Conservation (phyloP, 2,888 invertebrate species). For the Heliconius cydno region DNA sequence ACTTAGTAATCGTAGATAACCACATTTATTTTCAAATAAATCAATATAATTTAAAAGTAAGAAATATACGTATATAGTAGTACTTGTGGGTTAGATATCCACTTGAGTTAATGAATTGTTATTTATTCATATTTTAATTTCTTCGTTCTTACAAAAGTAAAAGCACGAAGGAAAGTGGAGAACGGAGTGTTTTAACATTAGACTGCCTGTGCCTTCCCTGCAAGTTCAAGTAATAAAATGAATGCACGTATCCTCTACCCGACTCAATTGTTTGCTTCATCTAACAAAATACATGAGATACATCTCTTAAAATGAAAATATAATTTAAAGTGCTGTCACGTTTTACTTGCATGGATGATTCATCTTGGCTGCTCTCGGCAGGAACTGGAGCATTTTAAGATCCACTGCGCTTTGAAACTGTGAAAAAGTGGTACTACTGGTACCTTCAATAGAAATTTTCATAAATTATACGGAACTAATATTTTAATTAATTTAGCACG, state of each 20-base stretch:
- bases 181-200: no score
- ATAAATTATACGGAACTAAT: not conserved
- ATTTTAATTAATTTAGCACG: not conserved
- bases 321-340: constrained; percentile 27
- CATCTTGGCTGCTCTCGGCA: constrained; percentile 11
- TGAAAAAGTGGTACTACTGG: not conserved
- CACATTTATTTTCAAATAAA: not conserved
- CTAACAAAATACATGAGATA: not conserved
- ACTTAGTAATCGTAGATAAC: not conserved
- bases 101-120: no score
- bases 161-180: no score
- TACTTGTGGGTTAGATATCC: no score
- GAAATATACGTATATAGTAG: not conserved
- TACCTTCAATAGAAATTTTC: not conserved
- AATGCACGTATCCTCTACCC: not conserved
- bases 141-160: no score
- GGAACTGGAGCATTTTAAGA: constrained; percentile 21
- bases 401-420: constrained; percentile 14
- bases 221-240: not conserved
- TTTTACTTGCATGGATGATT: constrained; percentile 28
- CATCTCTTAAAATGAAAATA: constrained; percentile 17
- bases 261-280: constrained; percentile 13
- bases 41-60: not conserved
- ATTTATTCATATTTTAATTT: no score
- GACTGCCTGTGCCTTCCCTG: no score